phyloP scores from a whole-genome alignment of 2,797 vertebrate genomes.

The Pangasius krempfi region DNA sequence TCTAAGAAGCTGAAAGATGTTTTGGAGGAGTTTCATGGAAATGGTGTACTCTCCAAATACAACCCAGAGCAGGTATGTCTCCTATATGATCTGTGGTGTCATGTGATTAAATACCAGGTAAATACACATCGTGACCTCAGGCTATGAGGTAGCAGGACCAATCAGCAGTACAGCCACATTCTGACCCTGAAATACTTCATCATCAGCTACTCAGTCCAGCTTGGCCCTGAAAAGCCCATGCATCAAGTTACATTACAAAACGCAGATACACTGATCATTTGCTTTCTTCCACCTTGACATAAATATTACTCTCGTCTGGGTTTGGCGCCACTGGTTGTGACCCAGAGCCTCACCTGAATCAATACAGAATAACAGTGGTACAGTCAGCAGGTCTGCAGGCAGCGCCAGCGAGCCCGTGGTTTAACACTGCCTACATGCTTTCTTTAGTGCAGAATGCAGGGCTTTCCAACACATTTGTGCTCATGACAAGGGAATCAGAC shows the following conservation, averaged over 20 bases:
- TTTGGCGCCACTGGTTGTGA: conserved; percentile 53
- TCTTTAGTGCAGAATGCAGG: conserved; percentile 17
- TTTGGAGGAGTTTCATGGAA: conserved; percentile 86
- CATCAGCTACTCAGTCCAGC: conserved; percentile 34
- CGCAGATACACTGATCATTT: conserved; percentile 56
- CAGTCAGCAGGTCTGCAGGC: conserved; percentile 45
- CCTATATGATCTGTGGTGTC: conserved; percentile 14
- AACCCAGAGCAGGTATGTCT: conserved; percentile 86
- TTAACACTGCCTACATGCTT: conserved; percentile 35
- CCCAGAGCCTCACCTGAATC: conserved; percentile 47
- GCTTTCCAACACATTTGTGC: conserved; percentile 30
- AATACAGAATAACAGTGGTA: conserved; percentile 40
- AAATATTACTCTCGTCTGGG: conserved; percentile 47
- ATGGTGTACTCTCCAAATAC: conserved; percentile 85
- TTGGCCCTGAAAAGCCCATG: conserved; percentile 44
- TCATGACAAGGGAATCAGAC: conserved; percentile 20
- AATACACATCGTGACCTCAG: conserved; percentile 30
- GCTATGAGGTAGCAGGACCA: conserved; percentile 37
- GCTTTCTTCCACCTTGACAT: conserved; percentile 47
- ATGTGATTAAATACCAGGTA: conserved; percentile 46
- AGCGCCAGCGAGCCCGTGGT: conserved; percentile 38
- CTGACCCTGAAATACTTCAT: conserved; percentile 47
- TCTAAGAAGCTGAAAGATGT: conserved; percentile 93
- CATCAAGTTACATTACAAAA: conserved; percentile 44
- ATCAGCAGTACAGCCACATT: conserved; percentile 32